A percentile compares a stretch with the other conserved stretches of the same genome.
phyloP scores from a whole-genome alignment of 2,888 invertebrate species.

The Ormyrus pomaceus region DNA sequence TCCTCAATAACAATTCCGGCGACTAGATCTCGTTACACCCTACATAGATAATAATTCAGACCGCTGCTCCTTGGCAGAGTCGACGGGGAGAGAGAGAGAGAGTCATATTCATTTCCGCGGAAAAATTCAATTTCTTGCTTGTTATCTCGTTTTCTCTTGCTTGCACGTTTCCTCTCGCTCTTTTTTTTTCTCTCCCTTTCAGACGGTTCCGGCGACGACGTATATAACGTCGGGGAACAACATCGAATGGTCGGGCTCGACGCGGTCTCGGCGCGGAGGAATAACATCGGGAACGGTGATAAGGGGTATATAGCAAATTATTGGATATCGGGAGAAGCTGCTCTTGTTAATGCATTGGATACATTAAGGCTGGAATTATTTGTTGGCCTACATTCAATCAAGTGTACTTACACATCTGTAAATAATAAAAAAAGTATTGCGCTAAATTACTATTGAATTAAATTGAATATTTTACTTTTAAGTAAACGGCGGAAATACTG shows the following conservation, averaged over 20 bases:
- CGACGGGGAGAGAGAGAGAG: no score
- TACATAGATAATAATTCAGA: conserved; percentile 27
- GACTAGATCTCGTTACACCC: conserved; percentile 29
- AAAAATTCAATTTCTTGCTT: conserved; percentile 31
- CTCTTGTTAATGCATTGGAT: background rate
- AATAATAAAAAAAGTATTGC: background rate
- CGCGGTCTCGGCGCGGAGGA: background rate
- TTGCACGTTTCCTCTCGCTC: background rate
- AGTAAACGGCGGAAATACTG: no score
- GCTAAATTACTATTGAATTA: no score
- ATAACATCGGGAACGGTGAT: background rate
- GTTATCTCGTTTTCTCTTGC: conserved; percentile 14
- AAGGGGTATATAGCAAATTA: background rate
- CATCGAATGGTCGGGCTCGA: background rate
- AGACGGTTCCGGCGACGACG: no score
- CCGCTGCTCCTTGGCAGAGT: no score
- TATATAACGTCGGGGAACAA: background rate
- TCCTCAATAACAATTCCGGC: conserved; percentile 25
- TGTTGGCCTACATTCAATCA: background rate
- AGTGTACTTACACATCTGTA: background rate
- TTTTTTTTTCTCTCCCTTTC: background rate
- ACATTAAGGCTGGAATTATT: background rate
- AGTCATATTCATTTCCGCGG: conserved; percentile 24
- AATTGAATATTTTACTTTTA: no score
- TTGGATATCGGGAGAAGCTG: background rate